Evolutionary conservation across 2,797 vertebrate genomes (phyloP).

Genomic region (Limnodromus scolopaceus): DNA sequence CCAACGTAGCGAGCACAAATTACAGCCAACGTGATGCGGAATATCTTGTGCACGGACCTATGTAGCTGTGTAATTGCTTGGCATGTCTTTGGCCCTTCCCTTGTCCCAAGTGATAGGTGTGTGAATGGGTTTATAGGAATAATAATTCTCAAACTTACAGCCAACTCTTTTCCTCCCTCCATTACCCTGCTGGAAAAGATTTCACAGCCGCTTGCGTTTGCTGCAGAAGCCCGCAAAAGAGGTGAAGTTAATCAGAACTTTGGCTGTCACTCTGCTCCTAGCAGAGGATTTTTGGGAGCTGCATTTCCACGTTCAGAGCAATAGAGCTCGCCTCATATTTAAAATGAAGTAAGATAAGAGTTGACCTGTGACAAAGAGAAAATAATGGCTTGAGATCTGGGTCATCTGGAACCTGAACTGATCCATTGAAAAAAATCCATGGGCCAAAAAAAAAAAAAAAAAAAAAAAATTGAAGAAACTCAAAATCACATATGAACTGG

Average conservation of each 20-base stretch:
- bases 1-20: neutral
- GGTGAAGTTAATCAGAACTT: slow-evolving; percentile 70
- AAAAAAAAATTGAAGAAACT: neutral
- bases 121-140: slow-evolving; percentile 73
- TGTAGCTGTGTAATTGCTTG: slow-evolving; percentile 72
- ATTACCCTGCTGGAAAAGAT: slow-evolving; percentile 61
- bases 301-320: neutral
- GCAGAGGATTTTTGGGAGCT: slow-evolving; percentile 26
- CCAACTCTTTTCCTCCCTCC: slow-evolving; percentile 65
- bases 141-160: slow-evolving; percentile 72
- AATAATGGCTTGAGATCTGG: neutral
- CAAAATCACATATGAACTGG: neutral
- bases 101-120: slow-evolving; percentile 75
- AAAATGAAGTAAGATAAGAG: slow-evolving; percentile 6
- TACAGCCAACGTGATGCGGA: slow-evolving; percentile 41
- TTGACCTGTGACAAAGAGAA: neutral
- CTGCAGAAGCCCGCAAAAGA: slow-evolving; percentile 35
- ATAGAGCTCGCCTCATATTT: slow-evolving; percentile 7
- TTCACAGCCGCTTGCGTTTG: slow-evolving; percentile 49
- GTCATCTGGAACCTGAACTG: neutral
- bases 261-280: slow-evolving; percentile 63
- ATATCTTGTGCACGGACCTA: slow-evolving; percentile 64
- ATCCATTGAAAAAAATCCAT: neutral
- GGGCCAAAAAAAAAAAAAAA: no score
- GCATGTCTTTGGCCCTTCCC: slow-evolving; percentile 69